Base-by-base conservation (phyloP, 2,888 invertebrate genomes). In the Lasiommata megera region DNA sequence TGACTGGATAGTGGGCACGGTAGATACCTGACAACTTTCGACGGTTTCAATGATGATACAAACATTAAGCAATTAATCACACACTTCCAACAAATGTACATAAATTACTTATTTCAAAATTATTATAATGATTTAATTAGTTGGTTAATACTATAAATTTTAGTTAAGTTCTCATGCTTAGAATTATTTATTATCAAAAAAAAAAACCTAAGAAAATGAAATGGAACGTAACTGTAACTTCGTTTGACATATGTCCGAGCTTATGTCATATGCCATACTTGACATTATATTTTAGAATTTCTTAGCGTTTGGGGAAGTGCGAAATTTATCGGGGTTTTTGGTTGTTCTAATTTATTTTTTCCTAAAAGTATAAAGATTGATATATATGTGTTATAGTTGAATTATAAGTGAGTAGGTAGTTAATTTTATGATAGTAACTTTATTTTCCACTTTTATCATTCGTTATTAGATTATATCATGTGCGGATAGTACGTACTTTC, bases 401-500 rank as follows among this genome's bases (percentile, higher is more conserved):
- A 29, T 43, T 37, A 40, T 28, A 34, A 48, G 28, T 16, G 6
- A 28, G 28, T 14, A 43, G 23, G 11, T 12, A 16, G 51, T 52
- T 14, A 38, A 0, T 2, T 31, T 6, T 47, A 23, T 29, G 36
- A 29, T 34, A 51, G 58, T 43, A 47, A 54, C 48, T 54, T 29
- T 11, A 50, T 59, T 59, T 55, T 50, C 28, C 38, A 44, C 52
- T 54, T 53, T 58, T 55, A 44, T 52, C 54, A 51, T 56, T 40
- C 11, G 6, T 53, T 58, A 60, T 56, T 62, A 38, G 47, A 60
- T 58, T 60, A 52, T 48, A 54, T 51, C 47, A 65, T 64, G 60
- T 56, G 48, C 48, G 48, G 69, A 69, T 67, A 72, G 68, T 67
- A 74, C 82, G 82, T 81, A 84, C 82, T 82, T 82, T 83, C 80